Conservation (phyloP, 2,888 invertebrate species). For the Apodemia zela region DNA sequence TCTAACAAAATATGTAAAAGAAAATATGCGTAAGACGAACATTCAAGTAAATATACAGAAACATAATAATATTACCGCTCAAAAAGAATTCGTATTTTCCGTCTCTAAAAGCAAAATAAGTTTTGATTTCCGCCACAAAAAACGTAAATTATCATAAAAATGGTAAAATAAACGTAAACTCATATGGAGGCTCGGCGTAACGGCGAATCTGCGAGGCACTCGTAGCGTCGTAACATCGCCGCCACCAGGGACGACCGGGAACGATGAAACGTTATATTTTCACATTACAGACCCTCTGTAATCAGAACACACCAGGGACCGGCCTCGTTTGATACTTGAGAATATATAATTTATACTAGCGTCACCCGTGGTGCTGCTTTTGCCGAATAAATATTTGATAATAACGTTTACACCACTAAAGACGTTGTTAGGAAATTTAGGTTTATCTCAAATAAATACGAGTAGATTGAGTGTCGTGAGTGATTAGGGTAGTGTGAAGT, state of each 20-base stretch:
- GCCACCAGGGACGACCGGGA: conserved; percentile 4
- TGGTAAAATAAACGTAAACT: conserved; percentile 10
- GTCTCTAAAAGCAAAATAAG: conserved; percentile 3
- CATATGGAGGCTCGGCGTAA: background rate
- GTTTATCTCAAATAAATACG: background rate
- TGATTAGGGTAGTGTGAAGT: background rate
- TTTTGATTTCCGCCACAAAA: conserved; percentile 13
- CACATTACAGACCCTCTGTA: conserved; percentile 15
- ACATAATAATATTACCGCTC: background rate
- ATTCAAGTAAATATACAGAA: background rate
- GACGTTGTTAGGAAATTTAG: background rate
- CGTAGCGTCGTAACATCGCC: conserved; percentile 2
- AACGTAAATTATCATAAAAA: conserved; percentile 14
- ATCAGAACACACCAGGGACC: conserved; percentile 15
- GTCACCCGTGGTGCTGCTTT: background rate
- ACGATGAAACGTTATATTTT: conserved; percentile 11
- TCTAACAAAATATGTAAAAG: background rate
- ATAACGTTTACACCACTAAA: background rate
- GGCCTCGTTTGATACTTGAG: conserved; percentile 12
- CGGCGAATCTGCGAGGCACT: background rate
- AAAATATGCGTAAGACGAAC: background rate
- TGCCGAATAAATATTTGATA: background rate
- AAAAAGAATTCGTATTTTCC: conserved; percentile 3
- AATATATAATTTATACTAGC: conserved; percentile 15
- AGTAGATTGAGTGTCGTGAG: background rate